Percentiles rank a stretch among this genome's conserved stretches.
phyloP scores from a whole-genome alignment of 2,797 vertebrate genomes.

The Centropyge bicolor region DNA sequence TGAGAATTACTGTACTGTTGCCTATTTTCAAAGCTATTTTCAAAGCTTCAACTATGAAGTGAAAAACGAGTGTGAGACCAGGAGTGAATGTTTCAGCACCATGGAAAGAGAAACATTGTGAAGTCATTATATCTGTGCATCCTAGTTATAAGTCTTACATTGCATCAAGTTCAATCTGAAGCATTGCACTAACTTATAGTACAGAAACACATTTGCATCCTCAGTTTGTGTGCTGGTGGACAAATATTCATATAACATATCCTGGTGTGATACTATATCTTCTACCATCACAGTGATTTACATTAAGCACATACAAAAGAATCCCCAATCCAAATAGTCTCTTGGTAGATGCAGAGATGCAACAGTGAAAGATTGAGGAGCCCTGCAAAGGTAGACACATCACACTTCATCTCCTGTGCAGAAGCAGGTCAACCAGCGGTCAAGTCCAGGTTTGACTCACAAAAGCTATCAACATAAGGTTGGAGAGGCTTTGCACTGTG shows the following conservation, averaged over 20 bases:
- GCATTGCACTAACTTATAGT: not conserved
- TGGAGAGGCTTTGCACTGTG: not conserved
- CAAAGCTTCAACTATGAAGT: not conserved
- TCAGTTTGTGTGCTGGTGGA: not conserved
- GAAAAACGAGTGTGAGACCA: not conserved
- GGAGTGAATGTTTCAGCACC: conserved; percentile 5
- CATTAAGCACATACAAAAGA: not conserved
- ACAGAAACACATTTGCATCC: not conserved
- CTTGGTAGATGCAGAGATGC: not conserved
- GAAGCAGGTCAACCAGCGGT: not conserved
- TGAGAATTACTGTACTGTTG: not conserved
- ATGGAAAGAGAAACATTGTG: not conserved
- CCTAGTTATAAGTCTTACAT: not conserved
- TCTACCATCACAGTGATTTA: conserved; percentile 5
- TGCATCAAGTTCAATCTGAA: not conserved
- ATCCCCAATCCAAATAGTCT: not conserved
- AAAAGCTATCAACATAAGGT: not conserved
- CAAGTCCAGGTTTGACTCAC: not conserved
- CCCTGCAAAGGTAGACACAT: not conserved
- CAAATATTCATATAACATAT: not conserved
- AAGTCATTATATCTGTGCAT: not conserved
- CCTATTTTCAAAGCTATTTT: too few species aligned
- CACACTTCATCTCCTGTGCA: not conserved
- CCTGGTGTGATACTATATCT: not conserved
- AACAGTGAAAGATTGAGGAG: not conserved